phyloP scores from a whole-genome alignment of 2,113 vertebrate genomes.

The Junco hyemalis region DNA sequence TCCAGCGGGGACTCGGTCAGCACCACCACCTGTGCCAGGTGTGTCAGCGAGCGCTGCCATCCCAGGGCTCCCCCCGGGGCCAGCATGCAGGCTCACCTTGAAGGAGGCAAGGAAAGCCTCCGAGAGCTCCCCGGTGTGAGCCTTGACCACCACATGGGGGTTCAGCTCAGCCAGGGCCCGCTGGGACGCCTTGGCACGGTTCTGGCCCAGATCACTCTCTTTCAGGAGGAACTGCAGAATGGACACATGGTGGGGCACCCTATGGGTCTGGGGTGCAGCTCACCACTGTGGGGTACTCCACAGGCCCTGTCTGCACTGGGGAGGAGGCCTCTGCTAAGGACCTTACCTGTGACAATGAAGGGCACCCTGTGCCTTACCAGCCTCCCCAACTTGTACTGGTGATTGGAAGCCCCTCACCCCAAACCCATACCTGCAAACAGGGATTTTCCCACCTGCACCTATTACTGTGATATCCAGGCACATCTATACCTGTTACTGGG shows the following conservation, averaged over 20 bases:
- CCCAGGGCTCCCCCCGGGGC: fast-evolving
- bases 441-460: background rate
- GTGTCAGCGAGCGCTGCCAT: fast-evolving
- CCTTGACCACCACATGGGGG: slow-evolving; percentile 64
- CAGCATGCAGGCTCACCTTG: slow-evolving; percentile 66
- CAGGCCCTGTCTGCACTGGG: background rate
- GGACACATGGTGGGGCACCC: background rate
- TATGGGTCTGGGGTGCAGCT: background rate
- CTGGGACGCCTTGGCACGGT: slow-evolving; percentile 77
- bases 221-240: slow-evolving; percentile 80
- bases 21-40: slow-evolving; percentile 80
- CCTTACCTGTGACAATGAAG: fast-evolving
- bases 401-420: background rate
- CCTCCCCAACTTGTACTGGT: background rate
- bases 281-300: background rate
- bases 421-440: background rate
- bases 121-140: slow-evolving; percentile 60
- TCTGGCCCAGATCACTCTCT: slow-evolving; percentile 76
- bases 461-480: background rate
- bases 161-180: slow-evolving; percentile 77
- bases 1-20: slow-evolving; percentile 83
- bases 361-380: background rate
- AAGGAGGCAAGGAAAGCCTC: slow-evolving; percentile 75
- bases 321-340: background rate
- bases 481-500: fast-evolving